Base-by-base conservation (phyloP, 2,113 vertebrate species). In the Microcebus griseorufus region DNA sequence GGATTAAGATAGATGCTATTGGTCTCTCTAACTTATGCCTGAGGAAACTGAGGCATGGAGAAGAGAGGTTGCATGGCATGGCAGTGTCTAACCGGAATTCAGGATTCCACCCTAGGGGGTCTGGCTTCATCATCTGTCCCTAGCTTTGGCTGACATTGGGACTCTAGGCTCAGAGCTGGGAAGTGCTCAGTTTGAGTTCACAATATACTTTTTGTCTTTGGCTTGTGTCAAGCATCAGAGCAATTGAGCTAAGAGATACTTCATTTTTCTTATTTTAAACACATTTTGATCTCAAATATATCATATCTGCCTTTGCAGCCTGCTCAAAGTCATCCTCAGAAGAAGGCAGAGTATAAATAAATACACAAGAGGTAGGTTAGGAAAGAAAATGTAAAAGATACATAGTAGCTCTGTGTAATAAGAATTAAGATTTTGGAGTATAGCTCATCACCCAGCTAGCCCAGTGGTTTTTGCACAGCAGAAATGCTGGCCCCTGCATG, bases 231-330 rank as follows among this genome's bases (percentile, higher is more conserved):
- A 58, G 5, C 42, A 51, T 23, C 37, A 78, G 67, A 69, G 39
- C 29, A n/a, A 76, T 6, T 27, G 5, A 25, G 23, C 14, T 34
- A 53, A 87, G 16, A 87, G 42, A 83, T 58, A 37, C 70, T 90
- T 92, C 9, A 20, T 86, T 92, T 83, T 91, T 90, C 20, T 84
- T 51, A 78, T 88, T 85, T 90, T 75, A 76, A 91, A 55, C 45
- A 55, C 22, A 67, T 78, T 93, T 90, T 73, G 39, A 62, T 87
- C 55, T 93, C 45, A 90, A 9, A 55, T 69, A 80, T 51, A 78
- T 94, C 10, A 37, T 81, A 72, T 70, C 23, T 94, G 45, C n/a
- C 34, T 94, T 96, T 95, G 27, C 12, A 62, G 39, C 14, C 70
- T 82, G 39, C 32, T 89, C 78, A 3, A 73, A 92, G 23, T 86